These are phyloP conservation scores for Brachyhypopomus occidentalis DNA, from an alignment of 2,113 vertebrate genomes.

Conservation along the genomic window DNA sequence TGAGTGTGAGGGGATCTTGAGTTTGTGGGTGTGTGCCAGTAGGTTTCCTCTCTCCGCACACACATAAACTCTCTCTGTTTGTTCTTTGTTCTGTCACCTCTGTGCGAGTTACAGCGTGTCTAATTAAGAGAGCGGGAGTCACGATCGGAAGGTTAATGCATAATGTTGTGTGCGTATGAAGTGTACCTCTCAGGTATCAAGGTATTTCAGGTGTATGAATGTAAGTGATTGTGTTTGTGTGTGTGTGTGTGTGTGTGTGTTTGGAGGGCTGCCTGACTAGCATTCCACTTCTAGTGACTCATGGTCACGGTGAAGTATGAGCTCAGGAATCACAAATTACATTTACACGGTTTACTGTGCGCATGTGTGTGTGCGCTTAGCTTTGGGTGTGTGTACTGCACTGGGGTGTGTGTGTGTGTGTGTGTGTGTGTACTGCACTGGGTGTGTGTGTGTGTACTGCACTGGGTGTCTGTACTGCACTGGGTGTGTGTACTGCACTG, in stretches of 20 bases:
- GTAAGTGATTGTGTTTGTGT: slow-evolving; percentile 23
- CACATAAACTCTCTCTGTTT: slow-evolving; percentile 30
- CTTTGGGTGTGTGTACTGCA: not conserved
- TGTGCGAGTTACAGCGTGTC: slow-evolving; percentile 46
- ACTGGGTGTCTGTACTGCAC: too few species aligned
- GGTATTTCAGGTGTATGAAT: slow-evolving; percentile 30
- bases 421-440: not conserved
- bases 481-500: too few species aligned
- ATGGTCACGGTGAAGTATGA: slow-evolving; percentile 26
- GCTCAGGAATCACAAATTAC: slow-evolving; percentile 16
- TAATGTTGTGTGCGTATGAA: slow-evolving; percentile 22
- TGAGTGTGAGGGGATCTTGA: not conserved
- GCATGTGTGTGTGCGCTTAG: slow-evolving; percentile 11
- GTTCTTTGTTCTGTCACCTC: slow-evolving; percentile 36
- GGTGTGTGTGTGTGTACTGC: too few species aligned
- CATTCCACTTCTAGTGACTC: slow-evolving; percentile 46
- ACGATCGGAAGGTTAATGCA: slow-evolving; percentile 31
- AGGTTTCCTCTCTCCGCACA: not conserved
- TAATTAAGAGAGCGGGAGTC: slow-evolving; percentile 39
- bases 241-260: slow-evolving; percentile 39
- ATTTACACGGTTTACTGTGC: slow-evolving; percentile 32
- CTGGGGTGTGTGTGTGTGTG: not conserved
- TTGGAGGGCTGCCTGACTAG: slow-evolving; percentile 17
- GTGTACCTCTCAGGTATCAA: not conserved
- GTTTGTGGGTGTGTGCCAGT: not conserved